Evolutionary conservation across 2,797 vertebrate species (phyloP).

Genomic region (Apogon talboti): DNA sequence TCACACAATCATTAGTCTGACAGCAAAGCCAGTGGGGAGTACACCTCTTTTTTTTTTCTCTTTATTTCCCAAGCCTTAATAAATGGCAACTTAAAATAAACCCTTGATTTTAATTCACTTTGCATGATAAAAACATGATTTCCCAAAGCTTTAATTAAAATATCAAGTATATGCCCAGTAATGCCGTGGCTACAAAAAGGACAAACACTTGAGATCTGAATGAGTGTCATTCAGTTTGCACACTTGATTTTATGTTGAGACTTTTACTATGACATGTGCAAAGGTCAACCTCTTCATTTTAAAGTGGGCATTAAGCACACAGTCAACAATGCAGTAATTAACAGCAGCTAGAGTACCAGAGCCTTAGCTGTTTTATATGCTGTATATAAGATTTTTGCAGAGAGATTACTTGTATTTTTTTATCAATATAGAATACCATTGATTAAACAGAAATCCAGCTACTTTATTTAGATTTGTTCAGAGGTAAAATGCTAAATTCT

Average conservation of each 20-base stretch:
- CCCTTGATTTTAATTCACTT: constrained; percentile 46
- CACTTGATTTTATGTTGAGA: constrained; percentile 56
- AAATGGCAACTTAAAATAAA: constrained; percentile 54
- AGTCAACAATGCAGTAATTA: constrained; percentile 58
- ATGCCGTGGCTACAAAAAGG: constrained; percentile 40
- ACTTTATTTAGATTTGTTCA: neutral
- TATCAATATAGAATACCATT: neutral
- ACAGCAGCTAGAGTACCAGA: constrained; percentile 30
- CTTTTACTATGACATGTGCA: constrained; percentile 60
- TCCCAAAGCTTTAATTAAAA: constrained; percentile 50
- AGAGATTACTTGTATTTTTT: neutral
- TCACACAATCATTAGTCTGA: constrained; percentile 81
- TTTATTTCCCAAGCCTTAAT: constrained; percentile 64
- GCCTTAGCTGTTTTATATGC: constrained; percentile 3
- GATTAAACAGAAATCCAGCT: neutral
- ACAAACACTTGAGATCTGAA: constrained; percentile 59
- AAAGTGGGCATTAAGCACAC: constrained; percentile 59
- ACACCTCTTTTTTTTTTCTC: constrained; percentile 66
- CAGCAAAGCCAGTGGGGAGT: constrained; percentile 61
- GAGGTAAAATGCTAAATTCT: neutral
- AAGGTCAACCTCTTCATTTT: constrained; percentile 64
- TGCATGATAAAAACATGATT: constrained; percentile 47
- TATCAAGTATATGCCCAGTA: constrained; percentile 38
- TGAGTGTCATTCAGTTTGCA: constrained; percentile 41
- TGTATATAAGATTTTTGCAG: neutral